Evolutionary conservation across 2,797 vertebrate species (phyloP).

Genomic region (Acipenser ruthenus): DNA sequence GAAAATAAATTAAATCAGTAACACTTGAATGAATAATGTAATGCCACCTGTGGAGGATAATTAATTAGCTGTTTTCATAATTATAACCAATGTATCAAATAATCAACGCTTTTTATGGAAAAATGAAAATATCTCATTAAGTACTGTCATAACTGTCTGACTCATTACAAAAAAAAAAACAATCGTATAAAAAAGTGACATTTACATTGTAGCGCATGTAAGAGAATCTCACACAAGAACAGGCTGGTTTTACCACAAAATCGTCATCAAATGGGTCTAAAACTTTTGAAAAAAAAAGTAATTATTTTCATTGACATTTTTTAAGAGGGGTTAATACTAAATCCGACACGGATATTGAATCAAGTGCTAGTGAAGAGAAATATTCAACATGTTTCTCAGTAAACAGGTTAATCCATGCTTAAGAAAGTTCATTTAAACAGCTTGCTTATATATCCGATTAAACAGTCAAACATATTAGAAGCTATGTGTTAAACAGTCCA

Average conservation of each 20-base stretch:
- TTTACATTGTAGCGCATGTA: too few relatives aligned
- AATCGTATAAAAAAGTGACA: background rate
- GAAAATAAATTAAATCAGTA: background rate
- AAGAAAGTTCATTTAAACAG: constrained; percentile 17
- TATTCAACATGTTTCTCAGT: constrained; percentile 19
- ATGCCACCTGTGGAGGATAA: constrained; percentile 1
- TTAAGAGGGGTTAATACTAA: too few relatives aligned
- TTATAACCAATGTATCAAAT: background rate
- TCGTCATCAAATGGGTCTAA: too few relatives aligned
- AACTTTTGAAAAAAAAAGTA: too few relatives aligned
- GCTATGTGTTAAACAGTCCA: constrained; percentile 4
- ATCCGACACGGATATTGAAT: too few relatives aligned
- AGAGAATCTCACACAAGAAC: too few relatives aligned
- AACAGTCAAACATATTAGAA: background rate
- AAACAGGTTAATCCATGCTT: constrained; percentile 8
- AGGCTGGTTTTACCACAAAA: too few relatives aligned
- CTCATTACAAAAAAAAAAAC: background rate
- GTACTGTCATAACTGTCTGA: background rate
- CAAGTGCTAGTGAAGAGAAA: constrained; percentile 25
- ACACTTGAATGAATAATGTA: constrained; percentile 5
- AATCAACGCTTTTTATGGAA: background rate
- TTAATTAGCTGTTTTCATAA: constrained; percentile 1
- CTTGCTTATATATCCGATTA: background rate
- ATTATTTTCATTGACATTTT: too few relatives aligned
- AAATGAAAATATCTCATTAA: background rate